Evolutionary conservation across 2,888 invertebrate species (phyloP).

Genomic region (Ennomos quercinarius): DNA sequence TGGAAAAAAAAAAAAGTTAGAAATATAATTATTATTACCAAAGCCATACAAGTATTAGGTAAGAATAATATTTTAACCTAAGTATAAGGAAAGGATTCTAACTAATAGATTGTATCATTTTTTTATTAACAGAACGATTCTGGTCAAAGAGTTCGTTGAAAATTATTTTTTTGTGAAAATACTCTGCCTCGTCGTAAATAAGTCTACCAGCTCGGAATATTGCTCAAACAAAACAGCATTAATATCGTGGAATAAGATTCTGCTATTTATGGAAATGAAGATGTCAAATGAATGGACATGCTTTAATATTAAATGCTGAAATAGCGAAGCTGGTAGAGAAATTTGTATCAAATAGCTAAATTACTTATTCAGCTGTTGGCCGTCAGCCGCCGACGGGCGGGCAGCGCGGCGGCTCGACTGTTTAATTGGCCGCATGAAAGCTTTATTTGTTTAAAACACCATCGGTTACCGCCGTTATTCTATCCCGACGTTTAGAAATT

Average conservation of each 20-base stretch:
- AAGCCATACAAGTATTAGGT: no score
- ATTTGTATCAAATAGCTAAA: constrained; percentile 42
- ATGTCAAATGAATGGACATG: constrained; percentile 28
- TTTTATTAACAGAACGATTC: no score
- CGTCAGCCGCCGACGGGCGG: constrained; percentile 42
- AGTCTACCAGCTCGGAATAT: no score
- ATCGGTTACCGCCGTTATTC: constrained; percentile 35
- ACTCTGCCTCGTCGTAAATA: no score
- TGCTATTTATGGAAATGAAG: constrained; percentile 9
- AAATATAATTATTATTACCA: no score
- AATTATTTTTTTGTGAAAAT: no score
- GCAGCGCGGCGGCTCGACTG: constrained; percentile 41
- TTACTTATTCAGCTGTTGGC: constrained; percentile 55
- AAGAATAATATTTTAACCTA: no score
- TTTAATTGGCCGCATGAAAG: constrained; percentile 59
- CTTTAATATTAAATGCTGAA: constrained; percentile 36
- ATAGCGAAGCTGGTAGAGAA: constrained; percentile 31
- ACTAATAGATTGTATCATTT: no score
- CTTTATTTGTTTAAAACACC: constrained; percentile 56
- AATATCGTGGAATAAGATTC: constrained; percentile 2
- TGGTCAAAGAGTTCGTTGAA: no score
- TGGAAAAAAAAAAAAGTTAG: no score
- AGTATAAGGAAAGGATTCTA: no score
- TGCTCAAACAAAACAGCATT: constrained; percentile 5
- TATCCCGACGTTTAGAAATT: constrained; percentile 22